phyloP scores from a whole-genome alignment of 37 sponge, comb jelly and placozoan genomes.

The Axinella damicornis region DNA sequence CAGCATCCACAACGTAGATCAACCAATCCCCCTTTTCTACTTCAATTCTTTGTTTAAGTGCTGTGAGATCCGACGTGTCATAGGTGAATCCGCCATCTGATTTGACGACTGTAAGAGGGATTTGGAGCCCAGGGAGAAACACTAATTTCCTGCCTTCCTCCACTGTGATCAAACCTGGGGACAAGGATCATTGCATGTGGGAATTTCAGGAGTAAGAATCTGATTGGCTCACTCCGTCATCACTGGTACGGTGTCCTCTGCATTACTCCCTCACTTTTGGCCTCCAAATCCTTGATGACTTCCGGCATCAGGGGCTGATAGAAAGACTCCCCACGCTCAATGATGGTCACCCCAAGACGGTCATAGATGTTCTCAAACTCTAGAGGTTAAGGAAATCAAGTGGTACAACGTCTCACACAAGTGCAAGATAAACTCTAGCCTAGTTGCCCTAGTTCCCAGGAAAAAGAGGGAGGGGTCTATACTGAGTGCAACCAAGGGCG shows the following conservation, averaged over 20 bases:
- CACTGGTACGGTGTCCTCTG: no score
- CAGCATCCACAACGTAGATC: conserved; percentile 96
- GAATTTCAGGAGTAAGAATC: no score
- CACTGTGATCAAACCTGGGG: conserved; percentile 59
- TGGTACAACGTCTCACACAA: no score
- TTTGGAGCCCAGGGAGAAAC: conserved; percentile 70
- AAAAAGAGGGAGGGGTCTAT: no score
- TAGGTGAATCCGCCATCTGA: conserved; percentile 97
- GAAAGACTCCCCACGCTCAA: conserved; percentile 96
- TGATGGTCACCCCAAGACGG: conserved; percentile 77
- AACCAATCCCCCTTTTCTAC: conserved; percentile 94
- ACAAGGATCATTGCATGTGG: no score
- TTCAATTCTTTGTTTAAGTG: conserved; percentile 83
- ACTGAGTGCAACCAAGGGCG: no score
- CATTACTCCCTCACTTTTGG: conserved; percentile 76
- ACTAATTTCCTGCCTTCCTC: conserved; percentile 90
- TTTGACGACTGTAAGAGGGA: conserved; percentile 93
- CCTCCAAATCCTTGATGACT: conserved; percentile 83
- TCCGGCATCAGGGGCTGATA: conserved; percentile 93
- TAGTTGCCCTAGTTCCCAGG: no score
- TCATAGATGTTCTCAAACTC: conserved; percentile 86
- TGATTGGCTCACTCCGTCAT: no score
- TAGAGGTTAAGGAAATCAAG: conserved; percentile 8
- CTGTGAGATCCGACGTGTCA: conserved; percentile 97
- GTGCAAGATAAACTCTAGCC: background rate